Conservation (phyloP, 2,888 invertebrate genomes). For the Drosophila pseudotalamancana region DNA sequence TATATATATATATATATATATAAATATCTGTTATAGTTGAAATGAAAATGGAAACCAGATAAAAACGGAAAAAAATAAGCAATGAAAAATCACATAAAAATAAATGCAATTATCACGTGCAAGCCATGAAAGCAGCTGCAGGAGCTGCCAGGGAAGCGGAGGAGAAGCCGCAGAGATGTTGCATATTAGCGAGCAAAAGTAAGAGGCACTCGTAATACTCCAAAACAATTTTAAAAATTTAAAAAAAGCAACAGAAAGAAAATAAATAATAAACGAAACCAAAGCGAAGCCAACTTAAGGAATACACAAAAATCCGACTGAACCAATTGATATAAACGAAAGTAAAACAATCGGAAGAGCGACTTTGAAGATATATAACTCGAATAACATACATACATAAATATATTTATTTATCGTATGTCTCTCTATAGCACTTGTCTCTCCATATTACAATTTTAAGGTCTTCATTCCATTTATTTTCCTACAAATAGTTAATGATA, state of each 20-base stretch:
- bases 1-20: conserved; percentile 2
- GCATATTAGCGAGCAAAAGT: conserved; percentile 42
- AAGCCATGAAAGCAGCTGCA: conserved; percentile 54
- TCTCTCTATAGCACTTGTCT: no score
- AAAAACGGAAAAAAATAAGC: conserved; percentile 31
- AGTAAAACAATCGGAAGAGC: background rate
- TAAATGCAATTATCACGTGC: conserved; percentile 69
- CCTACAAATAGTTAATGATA: no score
- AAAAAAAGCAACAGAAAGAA: conserved; percentile 12
- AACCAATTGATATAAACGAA: conserved; percentile 1
- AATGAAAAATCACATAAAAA: conserved; percentile 42
- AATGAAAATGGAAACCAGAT: conserved; percentile 61
- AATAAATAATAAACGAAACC: conserved; percentile 11
- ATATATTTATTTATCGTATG: background rate
- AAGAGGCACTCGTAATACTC: conserved; percentile 27
- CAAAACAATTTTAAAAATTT: background rate
- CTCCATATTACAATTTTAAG: no score
- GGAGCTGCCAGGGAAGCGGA: background rate
- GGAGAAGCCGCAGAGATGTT: background rate
- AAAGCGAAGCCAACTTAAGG: background rate
- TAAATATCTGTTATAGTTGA: conserved; percentile 5
- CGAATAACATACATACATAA: background rate
- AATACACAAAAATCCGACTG: conserved; percentile 8
- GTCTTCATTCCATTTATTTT: no score
- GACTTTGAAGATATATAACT: no score